phyloP scores from a whole-genome alignment of 1,140 invertebrate species.

The Hypothenemus hampei region DNA sequence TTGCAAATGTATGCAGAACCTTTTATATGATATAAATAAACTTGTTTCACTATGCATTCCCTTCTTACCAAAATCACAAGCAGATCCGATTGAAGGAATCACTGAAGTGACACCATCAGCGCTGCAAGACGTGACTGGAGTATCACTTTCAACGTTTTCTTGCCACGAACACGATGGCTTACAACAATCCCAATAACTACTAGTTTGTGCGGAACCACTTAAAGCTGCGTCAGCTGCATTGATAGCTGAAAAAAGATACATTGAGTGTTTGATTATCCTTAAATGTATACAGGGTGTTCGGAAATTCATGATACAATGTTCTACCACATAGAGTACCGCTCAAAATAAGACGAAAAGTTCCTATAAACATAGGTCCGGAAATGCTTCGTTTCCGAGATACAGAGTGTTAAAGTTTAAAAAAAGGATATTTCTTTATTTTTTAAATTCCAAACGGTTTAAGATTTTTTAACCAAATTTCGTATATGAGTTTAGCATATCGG shows the following conservation, averaged over 20 bases:
- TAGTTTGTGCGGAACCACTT: constrained; percentile 21
- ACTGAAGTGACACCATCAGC: constrained; percentile 19
- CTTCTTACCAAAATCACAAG: constrained; percentile 13
- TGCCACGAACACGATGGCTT: constrained; percentile 24
- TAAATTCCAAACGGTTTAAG: too few relatives aligned
- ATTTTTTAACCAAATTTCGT: too few relatives aligned
- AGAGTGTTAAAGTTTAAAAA: too few relatives aligned
- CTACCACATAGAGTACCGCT: too few relatives aligned
- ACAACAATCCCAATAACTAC: constrained; percentile 29
- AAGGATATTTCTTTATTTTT: too few relatives aligned
- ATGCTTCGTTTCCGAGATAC: too few relatives aligned
- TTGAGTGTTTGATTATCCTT: too few relatives aligned
- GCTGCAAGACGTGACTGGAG: constrained; percentile 12
- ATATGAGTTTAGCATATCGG: too few relatives aligned
- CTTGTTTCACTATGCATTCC: not conserved
- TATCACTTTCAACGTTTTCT: constrained; percentile 6
- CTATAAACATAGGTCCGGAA: too few relatives aligned
- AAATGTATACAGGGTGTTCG: too few relatives aligned
- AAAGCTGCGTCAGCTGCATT: not conserved
- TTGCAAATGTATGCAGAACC: constrained; percentile 24
- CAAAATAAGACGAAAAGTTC: too few relatives aligned
- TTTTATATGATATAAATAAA: not conserved
- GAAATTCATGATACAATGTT: too few relatives aligned
- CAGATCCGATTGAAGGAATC: constrained; percentile 13
- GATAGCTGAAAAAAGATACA: constrained; percentile 3